A percentile compares a stretch with the other conserved stretches of the same genome.
phyloP scores from a whole-genome alignment of 2,113 vertebrate genomes.

The Nestor notabilis region DNA sequence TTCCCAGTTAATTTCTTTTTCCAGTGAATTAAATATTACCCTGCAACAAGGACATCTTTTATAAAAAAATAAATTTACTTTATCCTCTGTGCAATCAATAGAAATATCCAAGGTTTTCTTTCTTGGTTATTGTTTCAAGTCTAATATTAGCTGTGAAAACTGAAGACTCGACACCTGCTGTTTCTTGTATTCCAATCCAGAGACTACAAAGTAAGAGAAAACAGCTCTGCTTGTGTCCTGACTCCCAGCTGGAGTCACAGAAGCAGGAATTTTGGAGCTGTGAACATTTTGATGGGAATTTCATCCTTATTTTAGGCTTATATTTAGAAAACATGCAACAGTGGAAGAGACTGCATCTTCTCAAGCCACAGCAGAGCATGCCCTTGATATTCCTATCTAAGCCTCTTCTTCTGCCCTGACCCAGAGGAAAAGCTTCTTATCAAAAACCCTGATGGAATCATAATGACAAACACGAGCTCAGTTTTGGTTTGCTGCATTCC shows the following conservation, averaged over 20 bases:
- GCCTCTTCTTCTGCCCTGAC: background rate
- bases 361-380: background rate
- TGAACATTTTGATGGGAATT: background rate
- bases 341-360: background rate
- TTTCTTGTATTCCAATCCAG: background rate
- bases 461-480: background rate
- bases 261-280: background rate
- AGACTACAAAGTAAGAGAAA: background rate
- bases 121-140: background rate
- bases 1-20: background rate
- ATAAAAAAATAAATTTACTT: slow-evolving; percentile 3
- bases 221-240: background rate
- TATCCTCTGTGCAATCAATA: background rate
- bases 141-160: background rate
- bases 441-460: background rate
- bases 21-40: background rate
- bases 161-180: background rate
- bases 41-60: background rate
- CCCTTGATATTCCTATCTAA: background rate
- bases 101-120: background rate
- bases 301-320: background rate
- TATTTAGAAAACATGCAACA: background rate
- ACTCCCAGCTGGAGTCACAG: background rate
- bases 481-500: background rate
- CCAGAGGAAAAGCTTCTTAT: background rate